Evolutionary conservation across 2,888 invertebrate genomes (phyloP), one percentile per base, ranked within the genome.

Genomic region (Pyrrhia umbra): DNA sequence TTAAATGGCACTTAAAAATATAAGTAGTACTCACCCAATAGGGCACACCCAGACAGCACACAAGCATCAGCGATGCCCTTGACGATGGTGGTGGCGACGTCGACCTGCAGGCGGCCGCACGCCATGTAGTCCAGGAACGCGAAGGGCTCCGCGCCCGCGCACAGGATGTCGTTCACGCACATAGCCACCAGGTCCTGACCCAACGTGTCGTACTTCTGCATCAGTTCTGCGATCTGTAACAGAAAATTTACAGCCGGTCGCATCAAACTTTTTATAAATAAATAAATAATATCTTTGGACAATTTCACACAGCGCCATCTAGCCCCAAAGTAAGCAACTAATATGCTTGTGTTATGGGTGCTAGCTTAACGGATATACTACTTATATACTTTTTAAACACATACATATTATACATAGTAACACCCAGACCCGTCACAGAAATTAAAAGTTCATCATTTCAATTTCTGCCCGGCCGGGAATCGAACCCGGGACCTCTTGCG

Each of bases 121-220:
- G 99, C 99, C 91, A 98, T 98, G 90, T 99, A 99, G 95, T 99
- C 99, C 16, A 99, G 95, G 93, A 99, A 99, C 80, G 98, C 99
- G 75, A 99, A 95, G 0, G 99, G 99, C 83, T 98, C 98, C 0
- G 99, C 99, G 45, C 99, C 99, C 68, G 98, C 98, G 77, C 98
- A 98, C 50, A 99, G 93, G 54, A 99, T 96, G 90, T 99, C 99
- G 93, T 99, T 99, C 46, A 98, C 99, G 86, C 99, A 99, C 98
- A 99, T 99, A 4, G 99, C 99, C 2, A 99, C 99, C 30, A 99
- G 95, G 91, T 99, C 99, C 80, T 98, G 97, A 0, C 99, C 99
- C 57, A 99, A 96, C 0, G 97, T 97, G 81, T 97, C 96, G 90
- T 98, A 98, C 58, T 97, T 96, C 15, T 96, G 95, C 85, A 96